phyloP scores from a whole-genome alignment of 2,797 vertebrate genomes.

The Monodelphis domestica region DNA sequence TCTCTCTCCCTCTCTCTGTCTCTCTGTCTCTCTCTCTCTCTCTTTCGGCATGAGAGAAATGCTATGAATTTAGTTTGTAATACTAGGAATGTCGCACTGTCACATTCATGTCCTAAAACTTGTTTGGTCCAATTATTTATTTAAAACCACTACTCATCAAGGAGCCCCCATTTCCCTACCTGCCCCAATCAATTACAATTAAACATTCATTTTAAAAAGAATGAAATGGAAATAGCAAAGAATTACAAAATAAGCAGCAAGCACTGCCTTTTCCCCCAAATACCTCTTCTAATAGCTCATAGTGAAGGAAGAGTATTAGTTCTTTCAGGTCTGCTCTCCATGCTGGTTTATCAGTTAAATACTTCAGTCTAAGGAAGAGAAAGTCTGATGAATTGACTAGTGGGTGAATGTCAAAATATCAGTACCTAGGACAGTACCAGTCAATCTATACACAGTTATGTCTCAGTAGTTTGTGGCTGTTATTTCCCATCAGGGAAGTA shows the following conservation, averaged over 20 bases:
- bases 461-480: too few species aligned
- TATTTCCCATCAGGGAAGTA: neutral
- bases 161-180: neutral
- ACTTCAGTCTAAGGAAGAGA: neutral
- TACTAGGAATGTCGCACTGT: neutral
- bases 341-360: neutral
- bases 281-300: neutral
- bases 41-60: too few species aligned
- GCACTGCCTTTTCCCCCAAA: neutral
- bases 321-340: neutral
- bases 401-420: neutral
- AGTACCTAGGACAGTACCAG: neutral
- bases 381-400: neutral
- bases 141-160: neutral
- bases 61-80: neutral
- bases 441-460: neutral
- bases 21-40: too few species aligned
- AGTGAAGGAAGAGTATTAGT: neutral
- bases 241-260: neutral
- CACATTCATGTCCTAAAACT: neutral
- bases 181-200: neutral
- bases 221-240: neutral
- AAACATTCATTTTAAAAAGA: neutral
- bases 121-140: neutral
- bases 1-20: too few species aligned